A percentile compares a stretch with the other conserved stretches of the same genome.
Evolutionary conservation across 2,797 vertebrate genomes (phyloP).

Genomic region (Coracias cyanogaster): DNA sequence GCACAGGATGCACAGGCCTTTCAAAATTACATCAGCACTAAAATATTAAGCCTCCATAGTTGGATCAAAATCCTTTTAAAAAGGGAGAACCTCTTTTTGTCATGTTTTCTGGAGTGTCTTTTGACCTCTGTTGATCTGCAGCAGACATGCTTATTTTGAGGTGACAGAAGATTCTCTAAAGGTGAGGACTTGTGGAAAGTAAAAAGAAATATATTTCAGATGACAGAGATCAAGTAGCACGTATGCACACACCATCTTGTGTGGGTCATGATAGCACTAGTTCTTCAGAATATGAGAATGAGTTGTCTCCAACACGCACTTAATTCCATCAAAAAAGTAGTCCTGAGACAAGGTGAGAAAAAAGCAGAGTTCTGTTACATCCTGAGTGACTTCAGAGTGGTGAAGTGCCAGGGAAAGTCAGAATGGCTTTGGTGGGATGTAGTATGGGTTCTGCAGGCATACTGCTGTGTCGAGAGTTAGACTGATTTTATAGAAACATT

Average conservation of each 20-base stretch:
- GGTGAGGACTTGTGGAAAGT: not conserved
- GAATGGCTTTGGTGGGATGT: not conserved
- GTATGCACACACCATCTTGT: not conserved
- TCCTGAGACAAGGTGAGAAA: not conserved
- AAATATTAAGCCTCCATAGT: constrained; percentile 11
- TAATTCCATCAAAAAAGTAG: not conserved
- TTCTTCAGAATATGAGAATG: not conserved
- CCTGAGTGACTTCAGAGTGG: not conserved
- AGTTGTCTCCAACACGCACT: not conserved
- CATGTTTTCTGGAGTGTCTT: not conserved
- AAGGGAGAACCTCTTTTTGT: not conserved
- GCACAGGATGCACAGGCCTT: constrained; percentile 23
- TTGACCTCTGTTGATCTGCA: not conserved
- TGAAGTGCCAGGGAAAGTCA: not conserved
- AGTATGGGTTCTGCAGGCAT: not conserved
- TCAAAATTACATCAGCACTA: constrained; percentile 37
- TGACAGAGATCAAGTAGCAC: not conserved
- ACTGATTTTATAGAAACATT: not conserved
- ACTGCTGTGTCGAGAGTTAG: not conserved
- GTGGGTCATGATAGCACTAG: not conserved
- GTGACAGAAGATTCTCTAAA: not conserved
- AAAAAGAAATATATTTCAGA: not conserved
- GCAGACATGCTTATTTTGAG: not conserved
- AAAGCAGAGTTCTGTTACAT: not conserved
- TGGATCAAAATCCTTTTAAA: not conserved